These are phyloP conservation scores for Eupeodes latifasciatus DNA, from an alignment of 2,888 invertebrate genomes.

Conservation along the genomic window DNA sequence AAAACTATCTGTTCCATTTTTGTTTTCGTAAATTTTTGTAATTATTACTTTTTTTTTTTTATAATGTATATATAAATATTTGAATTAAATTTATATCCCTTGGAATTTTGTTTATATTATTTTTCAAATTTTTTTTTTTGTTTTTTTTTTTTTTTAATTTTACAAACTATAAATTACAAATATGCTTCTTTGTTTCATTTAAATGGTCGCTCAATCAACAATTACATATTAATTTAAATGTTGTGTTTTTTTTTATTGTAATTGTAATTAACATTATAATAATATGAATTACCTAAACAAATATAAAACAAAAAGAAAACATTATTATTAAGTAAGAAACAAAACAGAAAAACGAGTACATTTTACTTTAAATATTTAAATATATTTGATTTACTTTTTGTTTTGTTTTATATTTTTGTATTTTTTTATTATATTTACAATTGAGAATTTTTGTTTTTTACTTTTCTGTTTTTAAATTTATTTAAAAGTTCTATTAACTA, in stretches of 20 bases:
- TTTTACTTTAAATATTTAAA: slow-evolving; percentile 57
- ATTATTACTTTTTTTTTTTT: slow-evolving; percentile 25
- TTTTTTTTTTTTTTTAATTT: slow-evolving; percentile 41
- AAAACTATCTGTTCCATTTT: slow-evolving; percentile 72
- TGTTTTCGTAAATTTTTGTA: slow-evolving; percentile 48
- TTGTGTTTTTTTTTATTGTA: slow-evolving; percentile 25
- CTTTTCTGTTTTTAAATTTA: not conserved
- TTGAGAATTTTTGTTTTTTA: slow-evolving; percentile 29
- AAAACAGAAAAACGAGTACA: slow-evolving; percentile 33
- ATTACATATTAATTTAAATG: slow-evolving; percentile 68
- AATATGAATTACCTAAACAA: slow-evolving; percentile 56
- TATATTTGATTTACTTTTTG: slow-evolving; percentile 46
- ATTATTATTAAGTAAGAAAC: slow-evolving; percentile 14
- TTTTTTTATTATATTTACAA: slow-evolving; percentile 63
- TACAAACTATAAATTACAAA: slow-evolving; percentile 73
- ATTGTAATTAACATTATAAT: slow-evolving; percentile 48
- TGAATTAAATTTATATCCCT: slow-evolving; percentile 36
- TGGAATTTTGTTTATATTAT: slow-evolving; percentile 36
- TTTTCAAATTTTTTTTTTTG: slow-evolving; percentile 42
- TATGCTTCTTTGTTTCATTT: slow-evolving; percentile 69
- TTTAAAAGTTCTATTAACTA: slow-evolving; percentile 49
- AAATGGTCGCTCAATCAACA: slow-evolving; percentile 68
- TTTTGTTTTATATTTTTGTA: slow-evolving; percentile 17
- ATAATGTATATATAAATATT: slow-evolving; percentile 62
- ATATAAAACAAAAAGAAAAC: slow-evolving; percentile 58